These are phyloP conservation scores for Monoplex corrugatus DNA, from an alignment of 2,888 invertebrate species.

Conservation along the genomic window DNA sequence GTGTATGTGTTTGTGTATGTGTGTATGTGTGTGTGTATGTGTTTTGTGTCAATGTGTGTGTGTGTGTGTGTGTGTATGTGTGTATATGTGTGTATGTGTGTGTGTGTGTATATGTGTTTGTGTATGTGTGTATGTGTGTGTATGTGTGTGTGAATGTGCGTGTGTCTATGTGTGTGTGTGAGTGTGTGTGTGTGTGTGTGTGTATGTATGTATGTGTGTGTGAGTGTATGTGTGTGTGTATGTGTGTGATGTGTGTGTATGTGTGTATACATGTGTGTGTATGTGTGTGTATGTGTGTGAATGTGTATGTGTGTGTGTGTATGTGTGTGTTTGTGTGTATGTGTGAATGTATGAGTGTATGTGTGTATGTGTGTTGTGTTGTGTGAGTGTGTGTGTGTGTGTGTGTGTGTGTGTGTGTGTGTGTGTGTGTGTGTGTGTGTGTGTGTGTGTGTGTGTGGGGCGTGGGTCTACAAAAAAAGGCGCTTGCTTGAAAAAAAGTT, in stretches of 20 bases:
- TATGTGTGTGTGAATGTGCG: background rate
- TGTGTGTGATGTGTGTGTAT: no score
- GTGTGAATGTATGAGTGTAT: no score
- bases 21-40: background rate
- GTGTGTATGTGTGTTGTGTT: no score
- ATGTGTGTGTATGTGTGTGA: background rate
- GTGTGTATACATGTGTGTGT: background rate
- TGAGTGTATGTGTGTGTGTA: no score
- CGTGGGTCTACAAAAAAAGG: no score
- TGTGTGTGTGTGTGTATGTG: background rate
- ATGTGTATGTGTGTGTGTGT: background rate
- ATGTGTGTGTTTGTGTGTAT: no score
- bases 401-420: background rate
- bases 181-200: background rate
- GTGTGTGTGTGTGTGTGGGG: no score
- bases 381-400: background rate
- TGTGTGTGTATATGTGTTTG: background rate
- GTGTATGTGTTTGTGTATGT: background rate
- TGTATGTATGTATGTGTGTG: background rate
- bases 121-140: background rate
- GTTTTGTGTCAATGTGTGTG: no score
- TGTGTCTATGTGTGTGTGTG: no score
- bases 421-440: background rate
- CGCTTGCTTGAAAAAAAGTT: no score
- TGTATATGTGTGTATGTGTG: background rate